Conservation (phyloP, 2,888 invertebrate genomes). For the Asteroscopus sphinx region DNA sequence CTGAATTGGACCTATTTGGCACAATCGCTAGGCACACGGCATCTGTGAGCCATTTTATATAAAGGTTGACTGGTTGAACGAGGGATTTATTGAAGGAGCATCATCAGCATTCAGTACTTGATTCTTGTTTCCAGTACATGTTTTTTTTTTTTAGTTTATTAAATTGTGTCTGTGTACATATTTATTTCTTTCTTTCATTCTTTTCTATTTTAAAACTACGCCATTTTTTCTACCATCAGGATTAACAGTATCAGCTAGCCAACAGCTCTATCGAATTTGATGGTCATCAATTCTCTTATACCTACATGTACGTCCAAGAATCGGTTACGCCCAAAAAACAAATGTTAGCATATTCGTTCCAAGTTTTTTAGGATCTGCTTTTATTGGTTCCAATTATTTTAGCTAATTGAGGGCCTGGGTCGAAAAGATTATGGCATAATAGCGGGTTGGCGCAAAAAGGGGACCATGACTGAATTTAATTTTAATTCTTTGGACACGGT, state of each 20-base stretch:
- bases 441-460: conserved; percentile 48
- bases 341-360: conserved; percentile 55
- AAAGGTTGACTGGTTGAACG: no score
- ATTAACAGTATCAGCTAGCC: conserved; percentile 51
- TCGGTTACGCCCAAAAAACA: conserved; percentile 45
- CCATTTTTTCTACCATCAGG: no score
- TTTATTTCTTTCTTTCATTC: no score
- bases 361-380: conserved; percentile 41
- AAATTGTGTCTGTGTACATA: no score
- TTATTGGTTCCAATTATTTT: conserved; percentile 53
- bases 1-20: no score
- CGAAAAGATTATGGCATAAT: conserved; percentile 53
- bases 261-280: conserved; percentile 57
- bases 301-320: conserved; percentile 21
- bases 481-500: conserved; percentile 45
- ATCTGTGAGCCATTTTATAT: no score
- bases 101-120: no score
- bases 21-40: no score
- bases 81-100: no score
- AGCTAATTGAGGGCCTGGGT: conserved; percentile 48
- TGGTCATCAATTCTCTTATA: conserved; percentile 31
- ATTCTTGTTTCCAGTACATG: no score
- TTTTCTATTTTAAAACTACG: no score
- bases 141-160: no score
- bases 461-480: conserved; percentile 50